Base-by-base conservation (phyloP, 2,113 vertebrate genomes). In the Sardina pilchardus region DNA sequence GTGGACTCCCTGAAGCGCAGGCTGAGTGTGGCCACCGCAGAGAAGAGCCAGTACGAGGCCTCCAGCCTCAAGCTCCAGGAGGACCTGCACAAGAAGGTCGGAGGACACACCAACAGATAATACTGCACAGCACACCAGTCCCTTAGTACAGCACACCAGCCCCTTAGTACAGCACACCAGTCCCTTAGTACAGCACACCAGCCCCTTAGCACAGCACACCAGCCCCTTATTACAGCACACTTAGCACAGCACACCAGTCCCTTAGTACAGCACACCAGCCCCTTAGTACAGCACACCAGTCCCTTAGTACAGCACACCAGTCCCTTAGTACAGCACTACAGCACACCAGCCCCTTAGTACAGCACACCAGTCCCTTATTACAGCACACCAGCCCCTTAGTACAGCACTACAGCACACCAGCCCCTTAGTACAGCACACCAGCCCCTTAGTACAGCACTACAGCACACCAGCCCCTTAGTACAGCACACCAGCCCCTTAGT, bases 1-100 rank as follows among this genome's bases (percentile, higher is more conserved):
- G 90, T 97, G 83, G 96, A 97, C 56, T 97, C 96, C 81, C 90
- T 97, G 85, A 98, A 97, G 91, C 95, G 97, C 91, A 96, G 96
- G 90, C 94, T 98, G 89, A 94, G 87, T 85, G 93, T 96, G 53
- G 94, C 95, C 59, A 92, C 94, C 44, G 94, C 95, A 87, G 96
- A 97, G 88, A 98, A 96, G 88, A 93, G 90, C 89, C 94, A 96
- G 8, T 92, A 95, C 84, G 96, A 98, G 84, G 89, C 95, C 84
- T 94, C 95, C 90, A 95, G 96, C 91, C 88, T 90, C 78, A 96
- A 95, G 90, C 91, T 96, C 67, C 96, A 94, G 90, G 95, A 96
- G 8, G 96, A 97, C 24, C 88, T 98, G 87, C 95, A 95, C 43
- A 96, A 96, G 94, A 98, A 97, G 96, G 97, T 98, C 85, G 42